Percentiles rank a stretch among this genome's conserved stretches.
phyloP scores from a whole-genome alignment of 2,797 vertebrate genomes.

The Poecile montanus region DNA sequence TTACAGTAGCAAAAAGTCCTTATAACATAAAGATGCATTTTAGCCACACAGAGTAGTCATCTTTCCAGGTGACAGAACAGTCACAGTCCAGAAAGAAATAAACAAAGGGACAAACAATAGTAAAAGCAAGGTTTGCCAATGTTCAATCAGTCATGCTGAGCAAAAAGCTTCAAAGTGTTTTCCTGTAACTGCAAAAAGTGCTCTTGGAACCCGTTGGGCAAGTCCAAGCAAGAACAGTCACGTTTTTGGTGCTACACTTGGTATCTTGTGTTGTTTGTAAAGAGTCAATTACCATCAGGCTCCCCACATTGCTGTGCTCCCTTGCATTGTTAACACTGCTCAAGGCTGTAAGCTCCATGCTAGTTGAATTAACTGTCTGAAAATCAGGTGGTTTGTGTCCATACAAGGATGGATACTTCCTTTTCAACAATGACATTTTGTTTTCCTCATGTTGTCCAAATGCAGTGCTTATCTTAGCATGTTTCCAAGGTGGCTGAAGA shows the following conservation, averaged over 20 bases:
- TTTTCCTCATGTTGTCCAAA: background rate
- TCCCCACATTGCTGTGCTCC: background rate
- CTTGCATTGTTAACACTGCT: background rate
- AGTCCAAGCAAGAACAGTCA: background rate
- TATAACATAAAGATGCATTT: too few relatives aligned
- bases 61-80: background rate
- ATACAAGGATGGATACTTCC: background rate
- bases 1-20: too few relatives aligned
- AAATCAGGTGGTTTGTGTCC: background rate
- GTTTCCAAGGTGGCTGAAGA: background rate
- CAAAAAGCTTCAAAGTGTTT: too few relatives aligned
- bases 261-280: background rate
- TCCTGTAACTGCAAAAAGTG: too few relatives aligned
- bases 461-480: background rate
- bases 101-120: background rate
- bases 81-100: background rate
- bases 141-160: background rate
- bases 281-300: background rate
- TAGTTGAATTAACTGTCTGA: background rate
- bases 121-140: background rate
- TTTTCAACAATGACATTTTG: background rate
- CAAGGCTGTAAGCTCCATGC: background rate
- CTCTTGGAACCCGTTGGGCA: too few relatives aligned
- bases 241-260: background rate
- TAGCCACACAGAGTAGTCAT: background rate